These are phyloP conservation scores for Apamea sordens DNA, from an alignment of 2,888 invertebrate genomes.

Conservation along the genomic window DNA sequence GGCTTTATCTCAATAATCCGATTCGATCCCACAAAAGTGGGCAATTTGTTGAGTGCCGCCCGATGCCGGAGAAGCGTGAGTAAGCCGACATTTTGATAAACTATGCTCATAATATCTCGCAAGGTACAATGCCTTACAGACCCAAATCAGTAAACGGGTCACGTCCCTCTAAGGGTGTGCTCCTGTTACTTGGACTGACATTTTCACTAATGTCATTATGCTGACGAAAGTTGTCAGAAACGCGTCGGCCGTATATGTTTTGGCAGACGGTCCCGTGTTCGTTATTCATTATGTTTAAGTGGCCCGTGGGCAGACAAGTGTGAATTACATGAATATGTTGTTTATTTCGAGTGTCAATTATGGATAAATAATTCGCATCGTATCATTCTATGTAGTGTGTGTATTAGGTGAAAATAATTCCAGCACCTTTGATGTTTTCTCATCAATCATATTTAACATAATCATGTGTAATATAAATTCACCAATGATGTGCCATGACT, in stretches of 20 bases:
- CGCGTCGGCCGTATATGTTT: constrained; percentile 33
- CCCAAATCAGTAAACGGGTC: constrained; percentile 64
- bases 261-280: constrained; percentile 19
- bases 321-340: constrained; percentile 30
- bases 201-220: constrained; percentile 83
- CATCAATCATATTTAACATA: constrained; percentile 15
- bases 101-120: constrained; percentile 82
- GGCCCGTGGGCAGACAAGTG: constrained; percentile 1
- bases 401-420: constrained; percentile 11
- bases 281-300: constrained; percentile 38
- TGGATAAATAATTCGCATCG: constrained; percentile 15
- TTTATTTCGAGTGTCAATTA: background rate
- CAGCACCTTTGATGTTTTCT: constrained; percentile 3
- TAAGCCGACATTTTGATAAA: constrained; percentile 83
- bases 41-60: constrained; percentile 82
- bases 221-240: constrained; percentile 75
- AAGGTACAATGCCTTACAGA: constrained; percentile 63
- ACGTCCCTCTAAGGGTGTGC: constrained; percentile 71
- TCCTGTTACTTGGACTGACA: constrained; percentile 81
- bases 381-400: background rate
- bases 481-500: constrained; percentile 30
- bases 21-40: constrained; percentile 76
- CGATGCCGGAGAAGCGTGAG: constrained; percentile 74
- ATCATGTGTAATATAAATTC: constrained; percentile 25
- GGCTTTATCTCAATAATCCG: constrained; percentile 75